A percentile compares a stretch with the other conserved stretches of the same genome.
Conservation (phyloP, 2,113 vertebrate species). For the Pseudorectes ferrugineus region DNA sequence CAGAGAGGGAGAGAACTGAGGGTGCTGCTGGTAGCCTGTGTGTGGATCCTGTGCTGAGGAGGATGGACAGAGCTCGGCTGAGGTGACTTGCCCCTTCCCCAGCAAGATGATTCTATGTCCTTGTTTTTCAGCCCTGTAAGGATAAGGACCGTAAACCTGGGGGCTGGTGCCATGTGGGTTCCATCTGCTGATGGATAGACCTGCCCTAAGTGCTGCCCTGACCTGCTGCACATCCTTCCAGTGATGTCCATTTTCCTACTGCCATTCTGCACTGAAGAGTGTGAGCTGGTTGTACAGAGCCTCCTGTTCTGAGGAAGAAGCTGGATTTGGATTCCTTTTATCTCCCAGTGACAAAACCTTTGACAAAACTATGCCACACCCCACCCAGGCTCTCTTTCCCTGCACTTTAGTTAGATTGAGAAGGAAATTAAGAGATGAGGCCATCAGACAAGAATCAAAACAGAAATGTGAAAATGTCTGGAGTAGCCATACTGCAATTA, state of each 20-base stretch:
- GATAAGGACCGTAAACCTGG: not conserved
- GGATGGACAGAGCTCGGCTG: not conserved
- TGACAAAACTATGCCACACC: not conserved
- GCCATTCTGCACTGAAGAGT: fast-evolving
- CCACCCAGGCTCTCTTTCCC: not conserved
- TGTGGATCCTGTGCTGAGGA: not conserved
- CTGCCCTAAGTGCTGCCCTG: not conserved
- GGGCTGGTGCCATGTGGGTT: not conserved
- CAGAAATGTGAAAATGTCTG: not conserved
- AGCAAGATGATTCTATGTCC: not conserved
- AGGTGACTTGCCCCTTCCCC: not conserved
- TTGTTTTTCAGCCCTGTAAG: not conserved
- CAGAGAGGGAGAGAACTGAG: not conserved
- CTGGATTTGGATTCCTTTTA: not conserved
- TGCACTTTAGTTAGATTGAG: not conserved
- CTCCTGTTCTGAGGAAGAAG: not conserved
- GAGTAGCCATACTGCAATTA: not conserved
- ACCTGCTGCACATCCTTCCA: not conserved
- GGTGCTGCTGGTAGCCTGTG: not conserved
- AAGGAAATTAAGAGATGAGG: not conserved
- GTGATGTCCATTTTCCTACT: not conserved
- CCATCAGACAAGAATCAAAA: not conserved
- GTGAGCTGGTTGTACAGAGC: not conserved
- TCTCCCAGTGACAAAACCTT: not conserved
- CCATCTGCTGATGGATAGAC: not conserved